These are phyloP conservation scores for Ptilonorhynchus violaceus DNA, from an alignment of 2,113 vertebrate genomes.

Conservation along the genomic window DNA sequence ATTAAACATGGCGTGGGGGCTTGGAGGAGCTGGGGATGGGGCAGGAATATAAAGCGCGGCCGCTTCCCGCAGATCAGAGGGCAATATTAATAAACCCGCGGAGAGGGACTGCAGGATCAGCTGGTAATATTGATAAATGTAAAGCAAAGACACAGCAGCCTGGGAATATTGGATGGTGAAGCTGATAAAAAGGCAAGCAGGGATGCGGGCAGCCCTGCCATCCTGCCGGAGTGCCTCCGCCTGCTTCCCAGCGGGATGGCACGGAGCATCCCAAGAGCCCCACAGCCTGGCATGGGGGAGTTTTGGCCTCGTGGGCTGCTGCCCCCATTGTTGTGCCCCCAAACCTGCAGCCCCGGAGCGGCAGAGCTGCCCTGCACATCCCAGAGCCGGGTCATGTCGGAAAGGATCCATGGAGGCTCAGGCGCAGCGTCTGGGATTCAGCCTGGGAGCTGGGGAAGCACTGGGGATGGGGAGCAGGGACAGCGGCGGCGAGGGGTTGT, in stretches of 20 bases:
- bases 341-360: not conserved
- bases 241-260: not conserved
- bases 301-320: not conserved
- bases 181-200: conserved; percentile 44
- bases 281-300: rapidly evolving
- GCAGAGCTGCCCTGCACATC: not conserved
- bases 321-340: not conserved
- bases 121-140: conserved; percentile 74
- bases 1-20: conserved; percentile 75
- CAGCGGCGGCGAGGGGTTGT: rapidly evolving
- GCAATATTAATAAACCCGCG: conserved; percentile 77
- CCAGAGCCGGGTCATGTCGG: rapidly evolving
- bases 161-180: conserved; percentile 55
- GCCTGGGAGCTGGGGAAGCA: not conserved
- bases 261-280: rapidly evolving
- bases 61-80: conserved; percentile 75
- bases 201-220: not conserved
- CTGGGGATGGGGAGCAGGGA: not conserved
- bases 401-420: not conserved
- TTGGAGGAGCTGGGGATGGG: conserved; percentile 71
- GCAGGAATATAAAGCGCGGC: conserved; percentile 72
- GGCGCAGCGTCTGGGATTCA: rapidly evolving
- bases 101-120: conserved; percentile 56
- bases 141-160: conserved; percentile 72
- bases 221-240: not conserved